Base-by-base conservation (phyloP, 2,888 invertebrate genomes). In the Ochlodes sylvanus region DNA sequence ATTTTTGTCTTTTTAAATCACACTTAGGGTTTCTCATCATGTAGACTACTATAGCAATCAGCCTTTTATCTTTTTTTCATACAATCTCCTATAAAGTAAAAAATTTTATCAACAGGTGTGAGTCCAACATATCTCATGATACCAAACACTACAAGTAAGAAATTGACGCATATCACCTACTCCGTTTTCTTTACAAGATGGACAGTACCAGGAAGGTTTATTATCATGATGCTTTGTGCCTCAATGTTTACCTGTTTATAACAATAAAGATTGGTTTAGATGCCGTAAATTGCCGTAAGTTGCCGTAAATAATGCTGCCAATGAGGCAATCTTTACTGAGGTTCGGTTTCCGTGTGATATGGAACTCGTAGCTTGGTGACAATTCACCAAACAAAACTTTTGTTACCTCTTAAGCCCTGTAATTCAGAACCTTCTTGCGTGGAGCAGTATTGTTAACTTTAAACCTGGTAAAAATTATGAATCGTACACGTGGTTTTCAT, bases 401-500 rank as follows among this genome's bases (percentile, higher is more conserved):
- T 70, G 71, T 73, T 68, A 70, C 67, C 55, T 73, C 71, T 73
- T 73, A 70, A 70, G 71, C 71, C 65, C 69, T 72, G 69, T 72
- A n/a, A n/a, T n/a, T n/a, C n/a, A n/a, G n/a, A n/a, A n/a, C n/a
- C n/a, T n/a, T n/a, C n/a, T n/a, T n/a, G 62, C 71, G 70, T 69
- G 72, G 69, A 67, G 69, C 57, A 66, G 69, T 64, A 42, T 60
- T 38, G 66, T 50, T 54, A 69, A 71, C 69, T 71, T 73, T 73
- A 69, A 74, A 73, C 52, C 71, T 65, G 73, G 72, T 72, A 74
- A 74, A 72, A 74, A 69, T 63, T 70, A 74, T 74, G 71, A 69
- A 72, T 63, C 67, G 72, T 70, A 74, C 69, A 69, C 55, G 57
- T 65, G 66, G 67, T 71, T 44, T 7, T n/a, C 70, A 56, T 63